phyloP scores from a whole-genome alignment of 1,140 invertebrate genomes.

The Drosophila seguyi region DNA sequence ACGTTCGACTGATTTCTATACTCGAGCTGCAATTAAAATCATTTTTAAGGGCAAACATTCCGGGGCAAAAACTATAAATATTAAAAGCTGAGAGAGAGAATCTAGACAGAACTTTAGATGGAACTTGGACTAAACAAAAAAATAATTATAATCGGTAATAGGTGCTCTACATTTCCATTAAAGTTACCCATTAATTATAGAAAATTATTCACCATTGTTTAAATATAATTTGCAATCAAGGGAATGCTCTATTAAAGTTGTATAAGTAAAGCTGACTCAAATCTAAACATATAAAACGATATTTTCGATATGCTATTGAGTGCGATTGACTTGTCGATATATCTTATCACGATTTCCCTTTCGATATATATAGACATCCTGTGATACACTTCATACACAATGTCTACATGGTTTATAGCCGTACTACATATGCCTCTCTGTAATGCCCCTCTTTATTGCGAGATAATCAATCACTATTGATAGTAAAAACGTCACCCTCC shows the following conservation, averaged over 20 bases:
- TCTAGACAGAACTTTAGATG: neutral
- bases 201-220: neutral
- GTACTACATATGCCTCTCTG: neutral
- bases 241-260: neutral
- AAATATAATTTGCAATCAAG: neutral
- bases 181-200: neutral
- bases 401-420: constrained; percentile 1
- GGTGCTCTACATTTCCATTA: neutral
- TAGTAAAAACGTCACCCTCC: neutral
- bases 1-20: neutral
- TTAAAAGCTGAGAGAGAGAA: neutral
- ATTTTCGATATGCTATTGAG: neutral
- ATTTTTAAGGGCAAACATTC: constrained; percentile 1
- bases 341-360: neutral
- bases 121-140: too few species aligned
- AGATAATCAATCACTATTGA: constrained; percentile 17
- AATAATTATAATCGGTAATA: neutral
- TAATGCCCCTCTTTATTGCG: constrained; percentile 1
- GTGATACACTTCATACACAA: neutral
- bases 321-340: too few species aligned
- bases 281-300: neutral
- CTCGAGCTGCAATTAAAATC: neutral
- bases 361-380: neutral
- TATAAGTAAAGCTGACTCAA: neutral
- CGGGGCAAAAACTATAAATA: neutral